These are phyloP conservation scores for Onychorhynchus coronatus DNA, from an alignment of 2,113 vertebrate species.

Conservation along the genomic window DNA sequence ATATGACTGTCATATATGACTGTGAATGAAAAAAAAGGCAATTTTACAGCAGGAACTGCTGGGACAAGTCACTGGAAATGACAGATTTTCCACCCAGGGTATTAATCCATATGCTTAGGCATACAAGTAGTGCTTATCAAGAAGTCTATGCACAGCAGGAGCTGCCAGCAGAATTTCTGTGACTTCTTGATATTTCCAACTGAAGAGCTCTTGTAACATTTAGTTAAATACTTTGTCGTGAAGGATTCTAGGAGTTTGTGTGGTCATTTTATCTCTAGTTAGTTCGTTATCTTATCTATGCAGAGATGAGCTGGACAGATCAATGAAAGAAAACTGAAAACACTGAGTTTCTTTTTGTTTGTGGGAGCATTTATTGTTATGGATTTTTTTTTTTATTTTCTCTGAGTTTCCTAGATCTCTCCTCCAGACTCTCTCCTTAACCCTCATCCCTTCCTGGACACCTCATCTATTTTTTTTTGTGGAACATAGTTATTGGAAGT, in stretches of 20 bases:
- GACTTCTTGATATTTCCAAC: background rate
- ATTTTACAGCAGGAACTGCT: background rate
- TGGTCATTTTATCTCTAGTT: background rate
- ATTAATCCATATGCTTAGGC: background rate
- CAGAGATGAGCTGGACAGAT: background rate
- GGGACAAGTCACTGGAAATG: slow-evolving; percentile 11
- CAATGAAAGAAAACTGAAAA: background rate
- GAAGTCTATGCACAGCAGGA: background rate
- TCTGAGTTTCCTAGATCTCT: background rate
- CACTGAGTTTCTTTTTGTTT: background rate
- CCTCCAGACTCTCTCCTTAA: background rate
- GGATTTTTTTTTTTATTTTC: background rate
- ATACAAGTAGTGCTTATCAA: background rate
- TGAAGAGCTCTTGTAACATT: background rate
- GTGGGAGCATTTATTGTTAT: background rate
- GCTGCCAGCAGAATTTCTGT: slow-evolving; percentile 10
- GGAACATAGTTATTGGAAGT: background rate
- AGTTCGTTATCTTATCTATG: background rate
- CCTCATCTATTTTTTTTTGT: background rate
- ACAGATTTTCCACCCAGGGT: background rate
- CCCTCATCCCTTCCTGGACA: background rate
- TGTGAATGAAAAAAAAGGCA: background rate
- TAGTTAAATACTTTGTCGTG: background rate
- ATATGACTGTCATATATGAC: background rate
- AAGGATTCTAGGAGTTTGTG: background rate